Evolutionary conservation across 2,888 invertebrate species (phyloP), one percentile per base, ranked within the genome.

Genomic region (Nomada goodeniana): DNA sequence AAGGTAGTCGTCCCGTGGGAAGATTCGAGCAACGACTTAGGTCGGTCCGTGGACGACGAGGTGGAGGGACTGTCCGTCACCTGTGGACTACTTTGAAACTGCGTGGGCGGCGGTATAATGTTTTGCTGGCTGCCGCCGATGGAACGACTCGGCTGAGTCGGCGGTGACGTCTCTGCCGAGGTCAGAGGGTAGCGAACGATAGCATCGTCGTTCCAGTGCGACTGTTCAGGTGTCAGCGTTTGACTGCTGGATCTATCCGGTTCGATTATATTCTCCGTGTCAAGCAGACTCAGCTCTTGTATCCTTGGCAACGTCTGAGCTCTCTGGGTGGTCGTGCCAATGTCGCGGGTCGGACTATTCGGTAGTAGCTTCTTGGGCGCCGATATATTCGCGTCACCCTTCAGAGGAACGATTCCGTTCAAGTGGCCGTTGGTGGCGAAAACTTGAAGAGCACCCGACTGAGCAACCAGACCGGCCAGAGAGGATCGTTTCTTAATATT

Each of bases 101-200:
- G 96, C 87, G 95, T 95, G 80, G 97, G 97, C 50, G 97, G 97
- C 82, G 97, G 96, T 87, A 97, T 96, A 89, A 97, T 96, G 90
- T 96, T 95, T 93, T 96, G 96, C 89, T 90, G 90, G 60, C 83
- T 86, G 44, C 84, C 82, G 44, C 79, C 89, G 52, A 84, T 86
- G 50, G 91, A 83, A 59, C 90, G 89, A 36, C 90, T 89, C 36
- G 83, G 77, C 57, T 90, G 88, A 20, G 83, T 83, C 0, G 90
- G 86, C n/a, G 92, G 89, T 44, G 91, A 90, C 0, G 87, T 87
- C 20, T 91, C 91, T 3, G 89, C 80, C 0, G 89, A 87, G 0
- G 74, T 76, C 23, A 85, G 75, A 0, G 79, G 74, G 18, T 80
- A 82, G 11, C 76, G 79, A 68, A 57, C 81, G 18, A 76, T 29